Evolutionary conservation across 2,888 invertebrate species (phyloP).

Genomic region (Drosophila robusta): DNA sequence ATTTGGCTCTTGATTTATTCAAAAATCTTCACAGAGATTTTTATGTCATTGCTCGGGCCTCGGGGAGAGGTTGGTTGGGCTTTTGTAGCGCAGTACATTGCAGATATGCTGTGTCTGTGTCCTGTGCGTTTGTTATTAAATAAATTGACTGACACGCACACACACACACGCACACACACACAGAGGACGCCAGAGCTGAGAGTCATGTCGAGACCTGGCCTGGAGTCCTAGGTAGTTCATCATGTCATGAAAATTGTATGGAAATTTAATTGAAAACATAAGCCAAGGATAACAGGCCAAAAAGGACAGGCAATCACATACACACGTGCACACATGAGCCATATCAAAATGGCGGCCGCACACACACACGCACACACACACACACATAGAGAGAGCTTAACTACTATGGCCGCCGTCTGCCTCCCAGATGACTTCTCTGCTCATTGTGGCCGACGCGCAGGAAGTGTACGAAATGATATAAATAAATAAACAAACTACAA

Average conservation of each 20-base stretch:
- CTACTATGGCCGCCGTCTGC: slow-evolving; percentile 56
- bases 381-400: slow-evolving; percentile 43
- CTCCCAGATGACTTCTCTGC: slow-evolving; percentile 48
- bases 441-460: slow-evolving; percentile 64
- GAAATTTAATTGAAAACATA: slow-evolving; percentile 84
- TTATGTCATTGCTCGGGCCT: slow-evolving; percentile 28
- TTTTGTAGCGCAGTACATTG: slow-evolving; percentile 35
- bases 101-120: slow-evolving; percentile 25
- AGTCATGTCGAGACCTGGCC: slow-evolving; percentile 55
- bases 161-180: slow-evolving; percentile 20
- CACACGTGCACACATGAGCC: slow-evolving; percentile 38
- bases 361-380: slow-evolving; percentile 18
- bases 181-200: slow-evolving; percentile 47
- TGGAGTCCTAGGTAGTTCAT: slow-evolving; percentile 78
- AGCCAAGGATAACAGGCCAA: slow-evolving; percentile 82
- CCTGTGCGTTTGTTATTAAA: slow-evolving; percentile 73
- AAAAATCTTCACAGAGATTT: slow-evolving; percentile 60
- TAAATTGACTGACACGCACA: slow-evolving; percentile 73
- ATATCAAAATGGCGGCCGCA: slow-evolving; percentile 56
- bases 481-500: slow-evolving; percentile 82
- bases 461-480: slow-evolving; percentile 80
- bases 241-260: slow-evolving; percentile 84
- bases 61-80: neutral
- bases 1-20: slow-evolving; percentile 68
- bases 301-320: slow-evolving; percentile 66